Evolutionary conservation across 1,140 invertebrate species (phyloP), one percentile per base, ranked within the genome.

Genomic region (Leucophenga varia): DNA sequence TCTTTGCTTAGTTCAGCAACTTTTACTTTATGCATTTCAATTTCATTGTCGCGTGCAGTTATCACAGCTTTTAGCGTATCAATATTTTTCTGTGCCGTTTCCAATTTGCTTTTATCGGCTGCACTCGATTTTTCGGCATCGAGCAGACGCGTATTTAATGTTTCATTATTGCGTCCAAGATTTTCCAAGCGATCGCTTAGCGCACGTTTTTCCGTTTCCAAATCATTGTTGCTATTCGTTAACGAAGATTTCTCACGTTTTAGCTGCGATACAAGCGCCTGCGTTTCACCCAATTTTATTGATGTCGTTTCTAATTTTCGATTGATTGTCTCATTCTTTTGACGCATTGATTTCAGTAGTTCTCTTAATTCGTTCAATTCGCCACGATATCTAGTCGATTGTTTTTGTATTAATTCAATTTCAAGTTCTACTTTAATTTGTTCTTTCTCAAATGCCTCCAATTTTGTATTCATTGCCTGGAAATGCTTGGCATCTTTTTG

Each of bases 281-380:
- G 60, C 9, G 48, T 36, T 5, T 54, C 54, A 8, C 49, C 49
- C 12, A 64, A 22, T 35, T 59, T 59, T 1, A 61, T 13, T 20
- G 54, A 39, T 21, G 54, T 36, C 47, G 55, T 55, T 16, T 65
- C 61, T 25, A 59, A 28, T 57, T 0, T 19, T 37, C 1, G 8
- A 21, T 16, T 49, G 42, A 9, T 38, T 36, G 47, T 43, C 22
- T 25, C 22, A 25, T 10, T 25, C 22, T n/a, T 25, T 25, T 6
- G 22, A 25, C 22, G 22, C 22, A 10, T 25, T 25, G 5, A 5
- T 25, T 25, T 25, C 22, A 25, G 10, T 6, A 25, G 5, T 25
- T 10, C 5, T 25, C 22, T 25, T 25, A 25, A 41, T 12, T 45
- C 17, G 20, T 37, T 44, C 9, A 36, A 21, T 49, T 35, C 5